phyloP scores from a whole-genome alignment of 2,888 invertebrate genomes.

The Heterodera filipjevi region DNA sequence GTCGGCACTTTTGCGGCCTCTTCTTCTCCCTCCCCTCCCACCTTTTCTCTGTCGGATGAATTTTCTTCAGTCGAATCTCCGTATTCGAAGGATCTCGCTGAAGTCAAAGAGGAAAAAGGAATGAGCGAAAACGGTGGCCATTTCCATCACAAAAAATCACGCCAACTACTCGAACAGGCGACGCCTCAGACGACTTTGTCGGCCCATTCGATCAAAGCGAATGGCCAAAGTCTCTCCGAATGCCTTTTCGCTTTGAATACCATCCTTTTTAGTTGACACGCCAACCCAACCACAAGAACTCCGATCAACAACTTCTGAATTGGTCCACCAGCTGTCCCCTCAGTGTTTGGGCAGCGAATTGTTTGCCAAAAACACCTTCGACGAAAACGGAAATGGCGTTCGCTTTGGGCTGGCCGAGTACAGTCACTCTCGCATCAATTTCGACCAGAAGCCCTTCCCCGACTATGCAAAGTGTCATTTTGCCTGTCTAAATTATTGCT shows the following conservation, averaged over 20 bases:
- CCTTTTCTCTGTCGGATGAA: neutral
- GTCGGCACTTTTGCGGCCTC: neutral
- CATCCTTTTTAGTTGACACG: neutral
- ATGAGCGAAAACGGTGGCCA: conserved; percentile 9
- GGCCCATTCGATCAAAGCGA: neutral
- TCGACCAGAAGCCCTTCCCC: conserved; percentile 55
- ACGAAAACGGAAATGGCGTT: conserved; percentile 17
- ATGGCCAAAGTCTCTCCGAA: neutral
- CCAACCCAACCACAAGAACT: neutral
- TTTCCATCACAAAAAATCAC: conserved; percentile 39
- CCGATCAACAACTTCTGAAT: neutral
- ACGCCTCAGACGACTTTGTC: conserved; percentile 27
- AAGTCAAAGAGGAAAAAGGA: neutral
- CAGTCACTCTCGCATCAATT: conserved; percentile 57
- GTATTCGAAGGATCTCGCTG: neutral
- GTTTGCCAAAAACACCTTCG: neutral
- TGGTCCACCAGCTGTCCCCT: neutral
- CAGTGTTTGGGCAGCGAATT: neutral
- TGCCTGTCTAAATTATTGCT: neutral
- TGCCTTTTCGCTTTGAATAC: neutral
- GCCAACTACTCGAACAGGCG: conserved; percentile 32
- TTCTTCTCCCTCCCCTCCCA: neutral
- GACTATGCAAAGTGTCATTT: conserved; percentile 50
- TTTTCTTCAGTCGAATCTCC: neutral
- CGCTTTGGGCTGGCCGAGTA: conserved; percentile 46